A percentile compares a stretch with the other conserved stretches of the same genome.
These are phyloP conservation scores for Willisornis vidua DNA, from an alignment of 2,113 vertebrate genomes.

Conservation along the genomic window DNA sequence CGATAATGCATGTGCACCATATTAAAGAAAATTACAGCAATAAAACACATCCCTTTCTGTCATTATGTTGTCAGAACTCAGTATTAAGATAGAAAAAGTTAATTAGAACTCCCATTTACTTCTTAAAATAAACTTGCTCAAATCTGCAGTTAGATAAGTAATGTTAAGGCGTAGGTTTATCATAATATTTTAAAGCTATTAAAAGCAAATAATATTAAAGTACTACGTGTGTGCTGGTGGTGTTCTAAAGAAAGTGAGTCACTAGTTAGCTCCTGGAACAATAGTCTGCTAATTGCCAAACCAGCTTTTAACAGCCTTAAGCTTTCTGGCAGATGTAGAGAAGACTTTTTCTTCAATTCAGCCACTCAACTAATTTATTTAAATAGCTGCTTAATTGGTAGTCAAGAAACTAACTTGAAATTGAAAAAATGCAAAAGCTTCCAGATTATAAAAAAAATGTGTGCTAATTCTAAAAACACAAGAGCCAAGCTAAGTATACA, in stretches of 20 bases:
- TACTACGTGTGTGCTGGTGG: not conserved
- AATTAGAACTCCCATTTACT: constrained; percentile 9
- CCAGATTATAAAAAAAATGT: not conserved
- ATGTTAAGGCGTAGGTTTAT: not conserved
- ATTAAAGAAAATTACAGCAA: not conserved
- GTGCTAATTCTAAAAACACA: not conserved
- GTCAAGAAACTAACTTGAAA: not conserved
- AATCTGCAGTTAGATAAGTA: not conserved
- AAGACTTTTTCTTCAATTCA: not conserved
- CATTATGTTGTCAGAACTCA: not conserved
- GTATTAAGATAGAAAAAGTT: not conserved
- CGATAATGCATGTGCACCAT: not conserved
- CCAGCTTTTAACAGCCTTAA: constrained; percentile 16
- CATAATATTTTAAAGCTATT: constrained; percentile 22
- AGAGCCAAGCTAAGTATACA: not conserved
- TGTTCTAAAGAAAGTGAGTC: constrained; percentile 6
- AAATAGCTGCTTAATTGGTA: not conserved
- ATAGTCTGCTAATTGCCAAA: constrained; percentile 43
- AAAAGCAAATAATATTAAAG: not conserved
- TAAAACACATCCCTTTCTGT: not conserved
- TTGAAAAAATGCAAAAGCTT: not conserved
- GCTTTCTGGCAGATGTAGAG: constrained; percentile 11
- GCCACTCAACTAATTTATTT: constrained; percentile 6
- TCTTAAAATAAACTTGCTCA: constrained; percentile 5
- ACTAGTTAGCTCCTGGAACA: constrained; percentile 6